These are phyloP conservation scores for Dexiosoma caninum DNA, from an alignment of 2,888 invertebrate species.

Conservation along the genomic window DNA sequence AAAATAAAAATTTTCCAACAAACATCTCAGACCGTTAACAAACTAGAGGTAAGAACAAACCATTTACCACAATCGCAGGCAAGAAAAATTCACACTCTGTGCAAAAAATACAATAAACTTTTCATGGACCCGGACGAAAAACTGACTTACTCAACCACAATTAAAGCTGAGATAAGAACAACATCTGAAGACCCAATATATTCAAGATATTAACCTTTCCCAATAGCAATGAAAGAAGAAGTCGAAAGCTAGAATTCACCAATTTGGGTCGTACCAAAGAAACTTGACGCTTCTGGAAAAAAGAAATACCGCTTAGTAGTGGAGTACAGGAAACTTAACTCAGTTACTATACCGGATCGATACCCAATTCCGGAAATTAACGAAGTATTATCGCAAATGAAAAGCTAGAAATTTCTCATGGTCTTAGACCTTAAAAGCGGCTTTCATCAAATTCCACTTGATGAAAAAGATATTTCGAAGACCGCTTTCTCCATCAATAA, in stretches of 20 bases:
- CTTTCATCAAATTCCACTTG: constrained; percentile 32
- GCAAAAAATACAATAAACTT: neutral
- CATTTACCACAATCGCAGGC: no score
- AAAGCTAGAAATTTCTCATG: neutral
- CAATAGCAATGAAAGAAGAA: constrained; percentile 1
- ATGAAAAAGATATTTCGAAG: constrained; percentile 10
- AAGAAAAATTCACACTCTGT: no score
- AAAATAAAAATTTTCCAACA: no score
- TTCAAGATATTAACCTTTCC: constrained; percentile 29
- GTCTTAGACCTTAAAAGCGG: constrained; percentile 28
- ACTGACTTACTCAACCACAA: neutral
- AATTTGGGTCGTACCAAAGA: constrained; percentile 38
- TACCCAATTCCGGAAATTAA: constrained; percentile 28
- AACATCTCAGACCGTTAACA: no score
- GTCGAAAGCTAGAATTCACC: constrained; percentile 26
- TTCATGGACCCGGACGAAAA: constrained; percentile 12
- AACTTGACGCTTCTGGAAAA: constrained; percentile 10
- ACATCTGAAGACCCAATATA: neutral
- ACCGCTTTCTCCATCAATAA: constrained; percentile 29
- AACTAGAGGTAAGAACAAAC: no score
- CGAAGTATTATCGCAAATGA: constrained; percentile 18
- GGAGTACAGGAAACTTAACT: constrained; percentile 49
- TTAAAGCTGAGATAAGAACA: constrained; percentile 10
- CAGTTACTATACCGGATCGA: neutral
- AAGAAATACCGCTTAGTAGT: constrained; percentile 42